Evolutionary conservation across 2,888 invertebrate species (phyloP).

Genomic region (Anthophora plumipes): DNA sequence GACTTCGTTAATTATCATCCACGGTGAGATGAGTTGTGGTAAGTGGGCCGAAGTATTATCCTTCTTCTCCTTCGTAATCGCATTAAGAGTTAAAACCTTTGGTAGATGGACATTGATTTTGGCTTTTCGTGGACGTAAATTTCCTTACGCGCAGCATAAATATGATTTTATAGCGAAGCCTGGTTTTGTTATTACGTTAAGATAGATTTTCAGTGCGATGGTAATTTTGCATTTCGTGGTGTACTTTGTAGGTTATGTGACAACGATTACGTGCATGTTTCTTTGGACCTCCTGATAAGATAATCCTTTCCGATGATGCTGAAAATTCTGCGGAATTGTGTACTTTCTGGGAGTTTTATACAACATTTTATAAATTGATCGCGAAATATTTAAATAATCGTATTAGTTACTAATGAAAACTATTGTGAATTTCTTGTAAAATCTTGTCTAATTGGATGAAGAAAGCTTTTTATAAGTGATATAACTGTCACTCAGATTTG

Average conservation of each 20-base stretch:
- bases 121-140: not conserved
- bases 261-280: not conserved
- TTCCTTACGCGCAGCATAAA: no score
- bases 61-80: not conserved
- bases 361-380: no score
- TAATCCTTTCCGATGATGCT: no score
- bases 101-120: not conserved
- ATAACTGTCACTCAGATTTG: no score
- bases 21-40: not conserved
- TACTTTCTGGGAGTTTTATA: no score
- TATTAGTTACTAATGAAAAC: no score
- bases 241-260: not conserved
- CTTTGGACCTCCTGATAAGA: no score
- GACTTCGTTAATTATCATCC: conserved; percentile 7
- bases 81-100: not conserved
- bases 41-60: not conserved
- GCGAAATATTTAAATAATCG: no score
- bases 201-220: not conserved
- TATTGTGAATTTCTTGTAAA: no score
- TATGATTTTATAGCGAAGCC: not conserved
- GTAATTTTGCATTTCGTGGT: not conserved
- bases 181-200: not conserved
- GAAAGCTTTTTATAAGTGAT: no score
- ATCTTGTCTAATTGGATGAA: no score
- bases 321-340: no score